Base-by-base conservation (phyloP, 1,140 invertebrate genomes). In the Pachypsylla venusta region DNA sequence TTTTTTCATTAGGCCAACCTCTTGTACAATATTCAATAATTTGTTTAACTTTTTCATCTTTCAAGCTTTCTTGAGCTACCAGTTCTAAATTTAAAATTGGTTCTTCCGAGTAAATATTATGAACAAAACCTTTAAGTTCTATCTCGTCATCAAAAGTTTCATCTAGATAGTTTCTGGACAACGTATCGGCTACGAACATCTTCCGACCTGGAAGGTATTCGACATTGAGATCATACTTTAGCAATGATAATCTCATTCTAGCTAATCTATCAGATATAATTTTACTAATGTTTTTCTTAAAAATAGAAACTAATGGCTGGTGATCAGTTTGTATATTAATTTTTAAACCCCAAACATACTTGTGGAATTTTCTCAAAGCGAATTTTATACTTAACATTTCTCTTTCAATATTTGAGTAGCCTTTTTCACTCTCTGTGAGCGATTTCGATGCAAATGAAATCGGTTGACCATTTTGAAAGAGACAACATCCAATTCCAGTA, bases 171-270 rank as follows among this genome's bases (percentile, higher is more conserved):
- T 66, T 62, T 65, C 74, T 57, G 57, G 72, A 70, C 61, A 71
- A 66, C 19, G 67, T 67, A 66, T 76, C 72, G 48, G 70, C 68
- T 40, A 74, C 63, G 59, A 66, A 69, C 62, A 75, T 64, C 25
- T 67, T 65, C 64, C 71, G 74, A 2, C 74, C 74, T 30, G 66
- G 67, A 61, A 64, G 65, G 60, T 72, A 71, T 30, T 64, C 57
- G 42, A 70, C 35, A 16, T 58, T 62, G 54, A 66, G 65, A 24
- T 66, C 61, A 54, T 65, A 70, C 56, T 55, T 61, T 19, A 58
- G 65, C 16, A 71, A 27, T 27, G 64, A 60, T 12, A 74, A 56
- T 1, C 69, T 57, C 66, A 74, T 66, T 22, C 67, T 48, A 61
- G 74, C 71, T 19, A 76, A 61, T 39, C 74, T 59, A 25, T 64